Percentiles rank a stretch among this genome's conserved stretches.
Evolutionary conservation across 1,140 invertebrate species (phyloP).

Genomic region (Spodoptera frugiperda): DNA sequence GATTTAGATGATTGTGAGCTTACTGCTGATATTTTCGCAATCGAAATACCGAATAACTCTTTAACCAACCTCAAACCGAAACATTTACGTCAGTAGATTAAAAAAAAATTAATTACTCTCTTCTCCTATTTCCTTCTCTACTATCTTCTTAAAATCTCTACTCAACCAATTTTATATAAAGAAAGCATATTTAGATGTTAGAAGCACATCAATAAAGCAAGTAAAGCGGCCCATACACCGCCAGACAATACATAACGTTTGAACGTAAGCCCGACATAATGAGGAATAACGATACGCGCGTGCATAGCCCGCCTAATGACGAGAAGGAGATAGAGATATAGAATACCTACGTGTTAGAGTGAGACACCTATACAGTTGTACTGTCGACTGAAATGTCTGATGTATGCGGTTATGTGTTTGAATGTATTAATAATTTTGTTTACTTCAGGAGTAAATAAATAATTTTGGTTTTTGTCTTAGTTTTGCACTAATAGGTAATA

Average conservation of each 20-base stretch:
- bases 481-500: too few relatives aligned
- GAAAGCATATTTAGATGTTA: background rate
- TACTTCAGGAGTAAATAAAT: background rate
- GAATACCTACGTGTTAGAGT: constrained; percentile 23
- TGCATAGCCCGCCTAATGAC: constrained; percentile 73
- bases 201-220: constrained; percentile 76
- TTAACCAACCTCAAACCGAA: too few relatives aligned
- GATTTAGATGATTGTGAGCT: too few relatives aligned
- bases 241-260: constrained; percentile 70
- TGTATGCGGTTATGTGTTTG: constrained; percentile 54
- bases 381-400: constrained; percentile 66
- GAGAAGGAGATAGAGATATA: constrained; percentile 41
- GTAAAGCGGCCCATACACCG: constrained; percentile 70
- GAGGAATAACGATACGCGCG: constrained; percentile 79
- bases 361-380: constrained; percentile 46
- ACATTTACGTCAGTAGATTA: too few relatives aligned
- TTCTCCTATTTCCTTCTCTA: too few relatives aligned
- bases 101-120: too few relatives aligned
- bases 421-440: constrained; percentile 34
- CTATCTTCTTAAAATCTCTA: too few relatives aligned
- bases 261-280: constrained; percentile 74
- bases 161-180: background rate
- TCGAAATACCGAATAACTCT: too few relatives aligned
- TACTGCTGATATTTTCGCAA: too few relatives aligned
- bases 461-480: too few relatives aligned